These are phyloP conservation scores for Fabriciana adippe DNA, from an alignment of 2,888 invertebrate species.

Conservation along the genomic window DNA sequence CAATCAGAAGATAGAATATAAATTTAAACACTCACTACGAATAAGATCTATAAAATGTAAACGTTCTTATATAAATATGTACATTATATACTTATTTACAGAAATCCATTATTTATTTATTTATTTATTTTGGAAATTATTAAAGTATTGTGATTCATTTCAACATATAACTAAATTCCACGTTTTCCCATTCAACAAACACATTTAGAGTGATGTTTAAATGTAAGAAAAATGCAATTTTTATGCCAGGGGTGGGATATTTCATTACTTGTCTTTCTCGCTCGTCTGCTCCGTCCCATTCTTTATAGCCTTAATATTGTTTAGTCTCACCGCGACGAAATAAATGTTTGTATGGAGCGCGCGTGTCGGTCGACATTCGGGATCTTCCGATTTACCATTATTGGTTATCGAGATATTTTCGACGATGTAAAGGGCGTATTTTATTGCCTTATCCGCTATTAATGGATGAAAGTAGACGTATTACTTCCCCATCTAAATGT, in stretches of 20 bases:
- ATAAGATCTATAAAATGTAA: no score
- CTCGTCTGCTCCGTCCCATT: conserved; percentile 54
- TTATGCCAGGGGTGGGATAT: conserved; percentile 56
- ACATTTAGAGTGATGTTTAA: conserved; percentile 44
- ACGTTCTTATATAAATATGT: no score
- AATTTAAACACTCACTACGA: no score
- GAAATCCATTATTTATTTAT: background rate
- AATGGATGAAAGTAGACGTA: conserved; percentile 46
- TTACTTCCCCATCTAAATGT: conserved; percentile 35
- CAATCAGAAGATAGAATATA: no score
- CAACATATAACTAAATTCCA: conserved; percentile 7
- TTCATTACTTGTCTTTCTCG: conserved; percentile 62
- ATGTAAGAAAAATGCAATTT: conserved; percentile 54
- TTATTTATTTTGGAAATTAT: no score
- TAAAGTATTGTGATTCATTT: background rate
- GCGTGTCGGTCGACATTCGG: conserved; percentile 35
- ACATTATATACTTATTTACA: background rate
- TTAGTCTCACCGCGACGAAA: conserved; percentile 61
- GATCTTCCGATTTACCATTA: conserved; percentile 56
- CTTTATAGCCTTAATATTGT: conserved; percentile 71
- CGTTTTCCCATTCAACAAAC: conserved; percentile 24
- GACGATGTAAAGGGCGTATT: conserved; percentile 47
- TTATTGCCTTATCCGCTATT: conserved; percentile 58
- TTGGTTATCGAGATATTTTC: conserved; percentile 63
- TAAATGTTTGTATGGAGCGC: conserved; percentile 64